Base-by-base conservation (phyloP, 2,113 vertebrate species). In the Cephalophus harveyi region DNA sequence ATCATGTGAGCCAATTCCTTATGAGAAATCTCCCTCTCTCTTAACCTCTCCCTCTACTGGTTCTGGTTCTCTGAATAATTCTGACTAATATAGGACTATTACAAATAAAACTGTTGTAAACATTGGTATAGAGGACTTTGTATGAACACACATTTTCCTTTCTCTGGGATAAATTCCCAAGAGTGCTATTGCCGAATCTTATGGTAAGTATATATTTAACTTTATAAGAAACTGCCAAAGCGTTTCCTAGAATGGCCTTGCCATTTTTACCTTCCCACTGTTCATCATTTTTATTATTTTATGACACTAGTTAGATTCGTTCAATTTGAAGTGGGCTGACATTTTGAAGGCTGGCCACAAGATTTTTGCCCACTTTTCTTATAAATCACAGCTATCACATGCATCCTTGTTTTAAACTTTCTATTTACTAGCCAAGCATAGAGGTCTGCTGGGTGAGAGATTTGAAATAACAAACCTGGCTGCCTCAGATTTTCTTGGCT, bases 401-500 rank as follows among this genome's bases (percentile, higher is more conserved):
- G 11, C 8, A 43, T 40, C 93, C 86, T 91, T 33, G 15, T 30
- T 59, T 78, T 91, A 85, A 76, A 76, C 50, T 54, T 94, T 91
- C 43, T 48, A 6, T 48, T 43, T 83, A 62, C 43, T 76, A 67
- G 84, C 92, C 62, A 50, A 84, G 71, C 40, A 12, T 50, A 43
- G 59, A 50, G 92, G 82, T 52, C 93, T 91, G 67, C 30, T 33
- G 86, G 87, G 50, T 93, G 78, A 85, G 40, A 87, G 67, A 93
- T 71, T 71, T 83, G 71, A 76, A 95, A 71, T 93, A 96, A 96
- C 96, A 97, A 93, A 92, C 87, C 83, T 64, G 95, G 79, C 94
- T 23, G 91, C 94, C 87, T 95, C 76, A 19, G 76, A 90, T 88
- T 96, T 97, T 98, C 82, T 97, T 85, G 93, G 93, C 83, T 97